These are phyloP conservation scores for Penaeus japonicus DNA, from an alignment of 1,140 invertebrate genomes.

Conservation along the genomic window DNA sequence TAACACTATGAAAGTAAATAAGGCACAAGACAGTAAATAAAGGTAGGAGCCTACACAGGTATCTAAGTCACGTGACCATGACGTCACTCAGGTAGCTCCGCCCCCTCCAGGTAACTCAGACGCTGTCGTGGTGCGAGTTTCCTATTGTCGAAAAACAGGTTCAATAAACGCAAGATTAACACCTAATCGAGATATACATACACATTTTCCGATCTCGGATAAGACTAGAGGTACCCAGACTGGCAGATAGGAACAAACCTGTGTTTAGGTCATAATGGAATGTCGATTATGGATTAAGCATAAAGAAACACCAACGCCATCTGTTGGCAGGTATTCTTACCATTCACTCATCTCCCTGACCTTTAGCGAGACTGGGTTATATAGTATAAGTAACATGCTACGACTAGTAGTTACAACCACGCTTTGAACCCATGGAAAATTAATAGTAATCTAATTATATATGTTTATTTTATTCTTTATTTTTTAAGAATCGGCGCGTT, in stretches of 20 bases:
- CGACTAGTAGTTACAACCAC: too few species aligned
- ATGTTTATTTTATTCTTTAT: too few species aligned
- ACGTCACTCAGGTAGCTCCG: conserved; percentile 5
- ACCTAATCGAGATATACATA: too few species aligned
- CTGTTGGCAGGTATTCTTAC: not conserved
- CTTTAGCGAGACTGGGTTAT: too few species aligned
- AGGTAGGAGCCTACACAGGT: not conserved
- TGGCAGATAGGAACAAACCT: not conserved
- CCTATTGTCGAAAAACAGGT: not conserved
- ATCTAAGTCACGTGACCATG: not conserved
- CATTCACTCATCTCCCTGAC: too few species aligned
- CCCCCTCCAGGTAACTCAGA: not conserved
- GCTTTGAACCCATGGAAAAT: too few species aligned
- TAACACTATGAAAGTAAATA: not conserved
- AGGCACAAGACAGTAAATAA: not conserved
- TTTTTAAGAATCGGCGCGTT: too few species aligned
- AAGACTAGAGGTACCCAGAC: not conserved
- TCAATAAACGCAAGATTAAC: not conserved
- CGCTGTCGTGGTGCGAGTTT: not conserved
- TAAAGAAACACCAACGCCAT: not conserved
- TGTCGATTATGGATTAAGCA: not conserved
- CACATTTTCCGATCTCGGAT: not conserved
- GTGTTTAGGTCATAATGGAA: not conserved
- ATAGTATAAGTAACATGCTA: too few species aligned
- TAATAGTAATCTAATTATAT: too few species aligned